A percentile compares a stretch with the other conserved stretches of the same genome.
Conservation (phyloP, 1,140 invertebrate species). For the Drosophila watanabei region DNA sequence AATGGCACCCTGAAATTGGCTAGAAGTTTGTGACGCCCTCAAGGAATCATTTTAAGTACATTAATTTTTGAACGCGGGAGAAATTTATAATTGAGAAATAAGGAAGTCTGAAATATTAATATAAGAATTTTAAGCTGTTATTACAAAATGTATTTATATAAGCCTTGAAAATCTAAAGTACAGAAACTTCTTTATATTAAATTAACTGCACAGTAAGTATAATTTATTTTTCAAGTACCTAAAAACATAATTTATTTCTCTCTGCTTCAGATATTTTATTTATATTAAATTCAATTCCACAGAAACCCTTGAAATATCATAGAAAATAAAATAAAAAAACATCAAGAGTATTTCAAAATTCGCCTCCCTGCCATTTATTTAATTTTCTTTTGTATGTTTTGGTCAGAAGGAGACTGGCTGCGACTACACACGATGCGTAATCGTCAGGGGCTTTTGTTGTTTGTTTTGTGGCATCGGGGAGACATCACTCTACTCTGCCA, state of each 20-base stretch:
- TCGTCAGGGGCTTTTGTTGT: conserved; percentile 49
- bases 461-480: conserved; percentile 47
- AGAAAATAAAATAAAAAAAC: neutral
- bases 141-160: no score
- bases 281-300: no score
- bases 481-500: conserved; percentile 3
- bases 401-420: conserved; percentile 23
- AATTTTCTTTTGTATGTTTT: conserved; percentile 8
- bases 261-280: no score
- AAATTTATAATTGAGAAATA: neutral
- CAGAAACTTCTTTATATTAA: neutral
- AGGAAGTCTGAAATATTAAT: no score
- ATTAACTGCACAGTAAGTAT: neutral
- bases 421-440: conserved; percentile 44
- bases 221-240: neutral
- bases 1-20: conserved; percentile 21
- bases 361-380: neutral
- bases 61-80: conserved; percentile 15
- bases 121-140: neutral
- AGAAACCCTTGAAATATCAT: neutral
- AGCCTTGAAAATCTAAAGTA: neutral
- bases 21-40: conserved; percentile 24
- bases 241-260: neutral
- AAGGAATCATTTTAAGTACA: conserved; percentile 11
- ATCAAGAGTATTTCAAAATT: conserved; percentile 19